Base-by-base conservation (phyloP, 2,797 vertebrate species). In the Chelmon rostratus region DNA sequence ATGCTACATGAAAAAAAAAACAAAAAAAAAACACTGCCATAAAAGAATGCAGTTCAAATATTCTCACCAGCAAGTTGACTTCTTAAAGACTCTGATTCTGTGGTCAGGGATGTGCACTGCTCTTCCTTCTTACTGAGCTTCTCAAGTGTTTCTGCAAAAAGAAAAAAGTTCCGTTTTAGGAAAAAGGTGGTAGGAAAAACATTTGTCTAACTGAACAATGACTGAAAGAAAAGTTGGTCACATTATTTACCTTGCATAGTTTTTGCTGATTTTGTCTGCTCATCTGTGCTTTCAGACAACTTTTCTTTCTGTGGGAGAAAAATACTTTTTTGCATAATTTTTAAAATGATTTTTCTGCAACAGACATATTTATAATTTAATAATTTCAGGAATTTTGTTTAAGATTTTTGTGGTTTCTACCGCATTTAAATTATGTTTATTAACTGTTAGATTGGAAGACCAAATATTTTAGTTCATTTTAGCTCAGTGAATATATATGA, bases 51-150 rank as follows among this genome's bases (percentile, higher is more conserved):
- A 64, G 15, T 50, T 54, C 12, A n/a, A 52, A 35, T 37, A 44
- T 49, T 77, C 91, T 93, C 90, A 99, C 98, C 96, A 63, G 95
- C 76, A 89, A 97, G 87, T 68, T 96, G 96, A 73, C 92, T 95
- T 92, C 90, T 96, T 61, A 98, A 87, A 78, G 95, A 93, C 70
- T 97, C 96, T 33, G 96, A 84, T 86, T 98, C 96, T 68, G 93
- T 93, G 67, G 91, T 94, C 70, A 97, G 86, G 8, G 92, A 89
- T 33, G 93, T 90, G 93, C 95, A 97, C 82, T 97, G 94, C 85
- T 97, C 96, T 28, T 99, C 97, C 86, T 97, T 97, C 87, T 96
- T 93, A 68, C 81, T 89, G 76, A 99, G 95, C 52, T 95, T 96
- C 83, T 96, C 95, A 47, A 96, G 76, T 40, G 96, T 96, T 94